Evolutionary conservation across 2,888 invertebrate species (phyloP), one percentile per base, ranked within the genome.

Genomic region (Neoaliturus tenellus): DNA sequence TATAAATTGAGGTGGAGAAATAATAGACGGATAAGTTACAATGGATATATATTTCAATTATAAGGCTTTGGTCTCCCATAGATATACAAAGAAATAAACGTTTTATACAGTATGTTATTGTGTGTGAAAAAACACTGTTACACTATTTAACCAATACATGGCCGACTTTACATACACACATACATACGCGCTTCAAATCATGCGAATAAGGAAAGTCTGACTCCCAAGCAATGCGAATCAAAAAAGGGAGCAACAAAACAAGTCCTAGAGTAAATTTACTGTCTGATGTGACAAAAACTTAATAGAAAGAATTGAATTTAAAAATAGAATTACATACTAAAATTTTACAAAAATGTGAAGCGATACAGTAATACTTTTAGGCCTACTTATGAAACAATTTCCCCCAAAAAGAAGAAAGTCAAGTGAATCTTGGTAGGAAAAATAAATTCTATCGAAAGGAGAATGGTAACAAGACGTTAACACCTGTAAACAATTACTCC

Each of bases 11-110:
- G n/a, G n/a, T n/a, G n/a, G n/a, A n/a, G n/a, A n/a, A n/a, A n/a
- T n/a, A n/a, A n/a, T 31, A 39, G 33, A 69, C 44, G 48, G n/a
- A 17, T 86, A 86, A 87, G 86, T 86, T 87, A 87, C 87, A 87
- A 87, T 87, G 86, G 86, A 87, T 87, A 87, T 87, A 82, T 82
- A 82, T 83, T 87, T 86, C 86, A 87, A 85, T 87, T 86, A 85
- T 87, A 87, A 87, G 87, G 87, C 87, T 86, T 87, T 87, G 87
- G 87, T 87, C 87, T 87, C 86, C 86, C 86, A 85, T 86, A 87
- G 85, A 86, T 83, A 80, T 86, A 87, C 85, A 87, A 87, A 86
- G 85, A 86, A 85, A 86, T 86, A 82, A 81, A 62, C 67, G 31
- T 84, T 78, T 81, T 81, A 80, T 81, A 85, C 82, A 83, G 58